Evolutionary conservation across 2,888 invertebrate genomes (phyloP).

Genomic region (Liodrosophila aerea): DNA sequence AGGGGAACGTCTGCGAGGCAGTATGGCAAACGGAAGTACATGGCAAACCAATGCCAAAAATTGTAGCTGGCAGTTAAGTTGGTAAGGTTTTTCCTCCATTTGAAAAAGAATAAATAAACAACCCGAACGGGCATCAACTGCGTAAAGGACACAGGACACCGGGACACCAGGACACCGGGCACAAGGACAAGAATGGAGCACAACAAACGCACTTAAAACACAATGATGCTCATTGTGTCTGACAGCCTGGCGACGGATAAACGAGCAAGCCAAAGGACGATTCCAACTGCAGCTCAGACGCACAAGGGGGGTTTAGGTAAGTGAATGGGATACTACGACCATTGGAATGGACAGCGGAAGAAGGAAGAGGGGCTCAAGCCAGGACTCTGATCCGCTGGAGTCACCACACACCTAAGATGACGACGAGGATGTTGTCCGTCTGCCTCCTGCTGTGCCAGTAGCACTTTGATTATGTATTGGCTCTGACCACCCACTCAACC

Average conservation of each 20-base stretch:
- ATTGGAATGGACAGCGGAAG: too few species aligned
- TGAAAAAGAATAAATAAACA: constrained; percentile 75
- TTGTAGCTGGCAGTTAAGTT: too few species aligned
- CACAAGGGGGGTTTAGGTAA: too few species aligned
- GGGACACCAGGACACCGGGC: not conserved
- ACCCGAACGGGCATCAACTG: constrained; percentile 33
- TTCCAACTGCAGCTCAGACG: constrained; percentile 14
- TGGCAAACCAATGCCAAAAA: constrained; percentile 72
- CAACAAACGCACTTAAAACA: constrained; percentile 77
- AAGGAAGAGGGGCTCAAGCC: too few species aligned
- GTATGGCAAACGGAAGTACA: constrained; percentile 63
- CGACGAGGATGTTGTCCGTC: constrained; percentile 33
- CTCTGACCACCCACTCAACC: constrained; percentile 45
- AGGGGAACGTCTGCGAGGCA: constrained; percentile 26
- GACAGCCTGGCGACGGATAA: constrained; percentile 57
- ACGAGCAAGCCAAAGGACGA: constrained; percentile 13
- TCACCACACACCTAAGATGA: constrained; percentile 66
- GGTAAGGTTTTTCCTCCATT: too few species aligned
- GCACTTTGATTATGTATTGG: constrained; percentile 74
- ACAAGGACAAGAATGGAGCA: constrained; percentile 51
- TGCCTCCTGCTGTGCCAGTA: constrained; percentile 10
- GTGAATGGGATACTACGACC: too few species aligned
- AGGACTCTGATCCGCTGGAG: constrained; percentile 65
- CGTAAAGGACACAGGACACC: not conserved
- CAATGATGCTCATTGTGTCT: constrained; percentile 78